Base-by-base conservation (phyloP, 2,113 vertebrate genomes). In the Apistogramma diplotaenia region DNA sequence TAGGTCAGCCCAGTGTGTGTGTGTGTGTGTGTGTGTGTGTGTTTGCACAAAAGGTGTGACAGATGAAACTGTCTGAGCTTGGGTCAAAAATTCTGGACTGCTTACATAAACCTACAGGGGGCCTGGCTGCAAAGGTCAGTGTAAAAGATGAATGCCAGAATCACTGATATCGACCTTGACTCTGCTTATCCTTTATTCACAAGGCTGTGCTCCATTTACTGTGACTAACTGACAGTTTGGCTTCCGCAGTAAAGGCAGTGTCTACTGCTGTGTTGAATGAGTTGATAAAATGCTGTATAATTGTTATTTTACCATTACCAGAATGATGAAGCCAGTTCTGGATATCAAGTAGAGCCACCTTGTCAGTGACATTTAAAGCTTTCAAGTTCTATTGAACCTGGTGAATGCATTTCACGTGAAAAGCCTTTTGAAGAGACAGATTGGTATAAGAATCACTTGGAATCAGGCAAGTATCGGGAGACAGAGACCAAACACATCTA, bases 81-180 rank as follows among this genome's bases (percentile, higher is more conserved):
- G 92, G 92, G 37, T 81, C 89, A 46, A 94, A 94, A 86, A 71
- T 60, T 53, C 85, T 87, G 46, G 78, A 79, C 57, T 93, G 94
- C 81, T 89, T 81, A 40, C 78, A 89, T 82, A 91, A 84, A 79
- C 93, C 94, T 27, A 62, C 89, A 29, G 76, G 84, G 31, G 71
- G 90, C 54, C 88, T 94, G 81, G 90, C 94, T 58, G 35, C 86
- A 89, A 94, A 95, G 94, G 95, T 94, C 83, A 91, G 90, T 55
- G 76, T 85, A 53, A 89, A 88, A 85, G 73, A 87, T 90, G 71
- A 67, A 8, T 43, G 54, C 31, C 79, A 76, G 53, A 84, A 88
- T 89, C 86, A 21, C 71, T 86, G 84, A 57, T 8, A 70, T 76
- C 43, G 72, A 89, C 74, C 81, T 57, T 16, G 29, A 61, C 81